These are phyloP conservation scores for Limenitis camilla DNA, from an alignment of 2,888 invertebrate species.

Conservation along the genomic window DNA sequence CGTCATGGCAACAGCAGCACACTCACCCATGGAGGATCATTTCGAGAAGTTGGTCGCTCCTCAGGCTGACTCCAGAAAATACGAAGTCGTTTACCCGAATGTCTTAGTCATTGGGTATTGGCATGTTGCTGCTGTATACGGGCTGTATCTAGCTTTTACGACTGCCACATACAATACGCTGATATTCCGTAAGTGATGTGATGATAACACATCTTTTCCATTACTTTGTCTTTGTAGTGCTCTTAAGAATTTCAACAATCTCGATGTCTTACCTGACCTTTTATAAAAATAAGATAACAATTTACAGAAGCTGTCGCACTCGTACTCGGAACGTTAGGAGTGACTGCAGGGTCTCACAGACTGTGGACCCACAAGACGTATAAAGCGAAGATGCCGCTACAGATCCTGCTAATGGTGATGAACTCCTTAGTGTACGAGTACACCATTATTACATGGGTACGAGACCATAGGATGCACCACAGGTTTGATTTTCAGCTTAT, in stretches of 20 bases:
- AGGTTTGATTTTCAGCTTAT: no score
- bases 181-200: conserved; percentile 32
- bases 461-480: conserved; percentile 38
- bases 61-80: conserved; percentile 31
- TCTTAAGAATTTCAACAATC: no score
- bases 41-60: conserved; percentile 27
- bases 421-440: conserved; percentile 34
- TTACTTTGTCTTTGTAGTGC: no score
- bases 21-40: neutral
- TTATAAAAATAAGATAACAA: no score
- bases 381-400: conserved; percentile 34
- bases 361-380: conserved; percentile 36
- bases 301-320: conserved; percentile 23
- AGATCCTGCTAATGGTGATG: conserved; percentile 34
- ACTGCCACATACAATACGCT: conserved; percentile 35
- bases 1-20: no score
- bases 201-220: no score
- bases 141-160: conserved; percentile 33
- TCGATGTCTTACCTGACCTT: no score
- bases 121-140: conserved; percentile 34
- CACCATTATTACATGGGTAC: conserved; percentile 28
- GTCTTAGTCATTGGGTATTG: conserved; percentile 32
- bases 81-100: conserved; percentile 30
- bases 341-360: conserved; percentile 35
- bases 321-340: conserved; percentile 24